Conservation (phyloP, 2,888 invertebrate species). For the Hololepta plana region DNA sequence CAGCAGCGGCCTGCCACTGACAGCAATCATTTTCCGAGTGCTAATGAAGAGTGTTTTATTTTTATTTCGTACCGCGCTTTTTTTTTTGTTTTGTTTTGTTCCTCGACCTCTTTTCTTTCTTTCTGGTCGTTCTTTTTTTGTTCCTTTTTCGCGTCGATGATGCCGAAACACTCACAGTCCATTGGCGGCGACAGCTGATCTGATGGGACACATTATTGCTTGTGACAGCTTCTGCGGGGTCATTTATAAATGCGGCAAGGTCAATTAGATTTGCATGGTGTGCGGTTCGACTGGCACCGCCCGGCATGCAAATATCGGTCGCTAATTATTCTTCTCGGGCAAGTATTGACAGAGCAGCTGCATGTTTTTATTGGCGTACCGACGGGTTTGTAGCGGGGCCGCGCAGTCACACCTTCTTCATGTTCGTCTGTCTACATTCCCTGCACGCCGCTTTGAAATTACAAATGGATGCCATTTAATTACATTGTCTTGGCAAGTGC, state of each 20-base stretch:
- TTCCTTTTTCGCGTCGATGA: too few species aligned
- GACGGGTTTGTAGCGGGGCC: constrained; percentile 23
- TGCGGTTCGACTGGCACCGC: constrained; percentile 4
- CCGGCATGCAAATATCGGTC: constrained; percentile 21
- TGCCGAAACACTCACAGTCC: constrained; percentile 25
- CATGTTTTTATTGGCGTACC: constrained; percentile 25
- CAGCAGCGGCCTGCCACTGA: constrained; percentile 21
- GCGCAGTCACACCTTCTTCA: constrained; percentile 29
- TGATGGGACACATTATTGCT: constrained; percentile 27
- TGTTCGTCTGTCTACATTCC: constrained; percentile 28
- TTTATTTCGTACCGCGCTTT: too few species aligned
- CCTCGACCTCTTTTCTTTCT: too few species aligned
- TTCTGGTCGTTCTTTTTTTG: too few species aligned
- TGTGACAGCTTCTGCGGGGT: constrained; percentile 26
- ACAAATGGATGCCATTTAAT: constrained; percentile 31
- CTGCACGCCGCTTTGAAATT: constrained; percentile 27
- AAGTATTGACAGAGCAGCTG: constrained; percentile 26
- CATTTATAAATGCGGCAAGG: constrained; percentile 26
- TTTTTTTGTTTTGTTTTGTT: too few species aligned
- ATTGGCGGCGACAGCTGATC: constrained; percentile 23
- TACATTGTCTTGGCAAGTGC: constrained; percentile 30
- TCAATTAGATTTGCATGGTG: constrained; percentile 28
- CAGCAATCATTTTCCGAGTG: constrained; percentile 29
- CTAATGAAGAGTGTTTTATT: constrained; percentile 30
- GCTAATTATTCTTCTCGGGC: constrained; percentile 24